Percentiles rank a stretch among this genome's conserved stretches.
phyloP scores from a whole-genome alignment of 2,888 invertebrate species.

The Drosophila gaucha region DNA sequence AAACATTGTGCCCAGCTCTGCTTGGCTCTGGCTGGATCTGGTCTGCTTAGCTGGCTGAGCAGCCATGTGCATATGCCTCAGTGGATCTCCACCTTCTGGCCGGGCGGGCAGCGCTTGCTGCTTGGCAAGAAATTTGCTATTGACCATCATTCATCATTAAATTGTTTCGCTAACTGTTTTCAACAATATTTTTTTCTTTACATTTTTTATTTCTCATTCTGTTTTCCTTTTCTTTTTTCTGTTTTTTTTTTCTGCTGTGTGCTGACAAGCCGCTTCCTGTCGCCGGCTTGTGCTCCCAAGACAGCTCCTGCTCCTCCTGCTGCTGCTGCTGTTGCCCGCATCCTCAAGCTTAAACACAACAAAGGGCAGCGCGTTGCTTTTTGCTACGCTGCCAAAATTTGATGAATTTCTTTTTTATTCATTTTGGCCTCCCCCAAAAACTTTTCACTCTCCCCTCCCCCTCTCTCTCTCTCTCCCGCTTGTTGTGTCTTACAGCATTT shows the following conservation, averaged over 20 bases:
- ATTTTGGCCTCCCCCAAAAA: constrained; percentile 42
- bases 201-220: constrained; percentile 1
- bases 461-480: not conserved
- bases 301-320: not conserved
- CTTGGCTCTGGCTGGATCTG: not conserved
- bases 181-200: constrained; percentile 53
- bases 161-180: constrained; percentile 79
- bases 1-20: constrained; percentile 31
- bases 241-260: constrained; percentile 35
- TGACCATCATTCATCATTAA: constrained; percentile 80
- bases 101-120: constrained; percentile 7
- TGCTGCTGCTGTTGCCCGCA: not conserved
- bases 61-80: constrained; percentile 59
- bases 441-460: constrained; percentile 7
- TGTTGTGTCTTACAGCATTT: constrained; percentile 70
- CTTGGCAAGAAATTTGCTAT: constrained; percentile 52
- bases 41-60: constrained; percentile 43
- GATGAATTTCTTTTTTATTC: constrained; percentile 79
- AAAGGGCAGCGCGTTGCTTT: constrained; percentile 49
- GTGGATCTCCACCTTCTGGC: constrained; percentile 21
- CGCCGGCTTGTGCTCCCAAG: constrained; percentile 6
- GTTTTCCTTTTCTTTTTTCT: not conserved
- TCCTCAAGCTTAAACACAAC: constrained; percentile 26
- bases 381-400: constrained; percentile 73
- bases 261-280: constrained; percentile 73